These are phyloP conservation scores for Brachylomia viminalis DNA, from an alignment of 2,888 invertebrate species.

Conservation along the genomic window DNA sequence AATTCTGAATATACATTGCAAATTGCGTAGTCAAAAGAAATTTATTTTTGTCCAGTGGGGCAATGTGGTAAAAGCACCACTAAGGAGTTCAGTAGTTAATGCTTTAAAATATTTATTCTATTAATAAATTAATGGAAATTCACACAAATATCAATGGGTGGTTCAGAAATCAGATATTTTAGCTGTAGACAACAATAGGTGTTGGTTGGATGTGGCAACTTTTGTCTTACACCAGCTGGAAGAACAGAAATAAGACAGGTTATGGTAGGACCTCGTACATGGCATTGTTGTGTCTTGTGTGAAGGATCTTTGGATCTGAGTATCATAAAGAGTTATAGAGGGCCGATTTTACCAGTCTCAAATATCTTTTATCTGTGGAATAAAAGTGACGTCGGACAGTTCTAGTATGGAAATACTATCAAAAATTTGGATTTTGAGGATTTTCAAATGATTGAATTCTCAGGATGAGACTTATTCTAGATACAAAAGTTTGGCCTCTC, in stretches of 20 bases:
- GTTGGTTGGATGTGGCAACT: too few species aligned
- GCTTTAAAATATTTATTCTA: neutral
- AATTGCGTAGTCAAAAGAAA: neutral
- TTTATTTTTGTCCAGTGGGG: neutral
- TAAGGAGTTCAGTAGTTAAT: too few species aligned
- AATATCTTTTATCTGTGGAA: too few species aligned
- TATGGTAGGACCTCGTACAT: neutral
- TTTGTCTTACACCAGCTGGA: neutral
- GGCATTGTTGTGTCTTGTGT: neutral
- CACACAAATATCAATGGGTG: neutral
- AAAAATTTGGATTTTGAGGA: too few species aligned
- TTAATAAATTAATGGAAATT: neutral
- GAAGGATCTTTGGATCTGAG: neutral
- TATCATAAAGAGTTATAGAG: too few species aligned
- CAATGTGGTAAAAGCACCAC: neutral
- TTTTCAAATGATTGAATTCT: too few species aligned
- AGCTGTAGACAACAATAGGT: neutral
- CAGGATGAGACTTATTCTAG: too few species aligned
- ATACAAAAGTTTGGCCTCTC: too few species aligned
- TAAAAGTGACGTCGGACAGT: too few species aligned
- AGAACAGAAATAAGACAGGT: neutral
- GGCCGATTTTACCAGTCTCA: too few species aligned
- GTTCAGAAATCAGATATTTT: neutral
- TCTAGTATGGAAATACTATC: too few species aligned
- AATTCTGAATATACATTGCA: constrained; percentile 1